Evolutionary conservation across 1,140 invertebrate species (phyloP).

Genomic region (Notospermus geniculatus): DNA sequence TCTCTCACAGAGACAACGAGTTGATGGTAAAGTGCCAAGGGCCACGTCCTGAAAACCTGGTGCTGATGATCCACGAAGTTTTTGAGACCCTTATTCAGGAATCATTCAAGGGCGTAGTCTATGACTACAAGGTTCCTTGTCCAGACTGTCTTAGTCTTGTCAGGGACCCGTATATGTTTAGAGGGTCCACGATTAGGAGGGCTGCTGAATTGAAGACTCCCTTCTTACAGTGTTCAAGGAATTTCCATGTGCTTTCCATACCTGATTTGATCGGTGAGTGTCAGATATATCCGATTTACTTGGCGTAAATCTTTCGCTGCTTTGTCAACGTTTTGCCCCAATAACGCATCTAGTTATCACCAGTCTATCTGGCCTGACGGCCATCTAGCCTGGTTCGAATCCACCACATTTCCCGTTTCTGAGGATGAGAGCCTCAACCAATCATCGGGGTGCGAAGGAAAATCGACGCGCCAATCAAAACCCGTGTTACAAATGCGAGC

Average conservation of each 20-base stretch:
- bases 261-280: slow-evolving; percentile 43
- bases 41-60: slow-evolving; percentile 50
- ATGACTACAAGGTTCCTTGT: slow-evolving; percentile 49
- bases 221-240: slow-evolving; percentile 52
- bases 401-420: too few relatives aligned
- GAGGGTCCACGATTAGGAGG: slow-evolving; percentile 38
- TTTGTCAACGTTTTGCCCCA: too few relatives aligned
- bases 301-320: too few relatives aligned
- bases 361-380: too few relatives aligned
- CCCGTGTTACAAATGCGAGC: too few relatives aligned
- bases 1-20: slow-evolving; percentile 34
- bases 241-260: slow-evolving; percentile 52
- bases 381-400: too few relatives aligned
- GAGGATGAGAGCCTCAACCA: too few relatives aligned
- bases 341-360: too few relatives aligned
- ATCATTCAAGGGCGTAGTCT: slow-evolving; percentile 51
- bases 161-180: slow-evolving; percentile 44
- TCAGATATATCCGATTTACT: slow-evolving; percentile 3
- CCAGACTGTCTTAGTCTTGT: slow-evolving; percentile 39
- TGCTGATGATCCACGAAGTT: slow-evolving; percentile 51
- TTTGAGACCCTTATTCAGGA: slow-evolving; percentile 49
- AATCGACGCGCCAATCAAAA: too few relatives aligned
- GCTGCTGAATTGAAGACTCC: slow-evolving; percentile 44
- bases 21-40: slow-evolving; percentile 47
- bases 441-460: too few relatives aligned